Evolutionary conservation across 2,797 vertebrate species (phyloP).

Genomic region (Poeciliopsis infans): DNA sequence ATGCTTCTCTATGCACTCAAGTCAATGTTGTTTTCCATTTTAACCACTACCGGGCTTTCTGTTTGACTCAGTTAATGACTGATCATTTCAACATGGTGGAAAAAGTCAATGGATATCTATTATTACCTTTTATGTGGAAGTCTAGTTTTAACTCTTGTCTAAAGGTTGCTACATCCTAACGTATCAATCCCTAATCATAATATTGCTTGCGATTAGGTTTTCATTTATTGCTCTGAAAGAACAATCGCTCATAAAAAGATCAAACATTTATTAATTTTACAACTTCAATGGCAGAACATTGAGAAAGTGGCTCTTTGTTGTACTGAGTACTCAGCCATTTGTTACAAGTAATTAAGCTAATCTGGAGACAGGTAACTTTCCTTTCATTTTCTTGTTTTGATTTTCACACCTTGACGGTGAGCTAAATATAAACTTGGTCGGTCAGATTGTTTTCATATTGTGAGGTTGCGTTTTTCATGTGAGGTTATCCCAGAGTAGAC

Average conservation of each 20-base stretch:
- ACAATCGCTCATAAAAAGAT: not conserved
- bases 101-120: not conserved
- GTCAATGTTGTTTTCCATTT: constrained; percentile 1
- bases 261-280: not conserved
- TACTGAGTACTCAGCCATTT: not conserved
- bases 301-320: not conserved
- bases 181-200: not conserved
- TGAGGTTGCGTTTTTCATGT: constrained; percentile 18
- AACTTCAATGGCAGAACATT: not conserved
- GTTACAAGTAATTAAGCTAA: not conserved
- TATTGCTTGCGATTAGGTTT: not conserved
- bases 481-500: constrained; percentile 10
- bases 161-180: not conserved
- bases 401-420: constrained; percentile 13
- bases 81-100: not conserved
- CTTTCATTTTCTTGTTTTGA: constrained; percentile 39
- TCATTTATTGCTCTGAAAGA: not conserved
- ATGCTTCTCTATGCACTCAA: not conserved
- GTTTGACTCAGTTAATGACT: constrained; percentile 40
- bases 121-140: not conserved
- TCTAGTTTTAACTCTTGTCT: not conserved
- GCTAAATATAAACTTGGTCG: constrained; percentile 64
- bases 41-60: constrained; percentile 43
- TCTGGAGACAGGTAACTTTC: constrained; percentile 4
- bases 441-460: constrained; percentile 57